Evolutionary conservation across 2,797 vertebrate genomes (phyloP), one percentile per base, ranked within the genome.

Genomic region (Paramormyrops hopkinsi): DNA sequence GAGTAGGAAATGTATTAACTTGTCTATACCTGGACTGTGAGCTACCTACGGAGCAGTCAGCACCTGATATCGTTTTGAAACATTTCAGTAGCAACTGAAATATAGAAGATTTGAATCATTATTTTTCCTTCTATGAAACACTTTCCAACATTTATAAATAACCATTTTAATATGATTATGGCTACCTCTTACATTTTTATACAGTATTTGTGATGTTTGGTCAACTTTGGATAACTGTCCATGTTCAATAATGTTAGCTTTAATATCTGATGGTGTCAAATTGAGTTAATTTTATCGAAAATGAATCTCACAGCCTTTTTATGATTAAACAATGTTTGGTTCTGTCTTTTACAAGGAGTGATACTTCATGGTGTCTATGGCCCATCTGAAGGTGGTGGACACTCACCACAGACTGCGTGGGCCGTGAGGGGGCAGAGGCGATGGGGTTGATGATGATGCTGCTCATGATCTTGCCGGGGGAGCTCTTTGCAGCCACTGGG

Each of bases 381-480:
- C 19, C 8, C n/a, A 29, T 4, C 46, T 85, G 44, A 25, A 1
- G 46, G n/a, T 62, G 41, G 14, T 2, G 7, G 41, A 2, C 82
- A 94, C 97, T 99, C 94, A 98, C 98, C 97, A 95, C 92, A 88
- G 97, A 96, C 48, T 96, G 97, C 0, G 97, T 96, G 82, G 97
- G 96, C 93, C 97, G 96, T 4, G 97, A 95, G 79, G 96, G 94
- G 0, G 97, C 96, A 0, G 97, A 96, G 53, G 95, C 96, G 89
- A 96, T 92, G 0, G 98, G 98, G 0, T 97, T 99, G 91, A 99
- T 99, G 2, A 96, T 99, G 90, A 99, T 98, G 90, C 97, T 99
- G 93, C 99, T 99, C 0, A 96, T 99, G 94, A 99, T 97, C 91
- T 98, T 99, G 94, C 94, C 96, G 0, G 93, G 93, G 2, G 94